Percentiles rank a stretch among this genome's conserved stretches.
Evolutionary conservation across 2,797 vertebrate genomes (phyloP).

Genomic region (Lutjanus campechanus): DNA sequence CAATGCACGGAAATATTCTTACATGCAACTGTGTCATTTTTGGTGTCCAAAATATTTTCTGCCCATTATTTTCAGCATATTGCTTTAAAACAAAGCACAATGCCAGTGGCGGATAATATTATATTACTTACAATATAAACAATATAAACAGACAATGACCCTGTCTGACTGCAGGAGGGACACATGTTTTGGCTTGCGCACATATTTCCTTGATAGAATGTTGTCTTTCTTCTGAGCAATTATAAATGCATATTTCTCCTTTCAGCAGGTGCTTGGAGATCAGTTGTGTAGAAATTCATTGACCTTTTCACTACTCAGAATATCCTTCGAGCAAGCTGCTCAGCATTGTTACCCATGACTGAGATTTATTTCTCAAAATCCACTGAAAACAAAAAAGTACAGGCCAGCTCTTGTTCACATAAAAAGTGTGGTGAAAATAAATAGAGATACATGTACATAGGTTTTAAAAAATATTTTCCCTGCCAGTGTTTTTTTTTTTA

Average conservation of each 20-base stretch:
- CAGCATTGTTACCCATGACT: background rate
- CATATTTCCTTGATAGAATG: background rate
- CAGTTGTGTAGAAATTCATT: background rate
- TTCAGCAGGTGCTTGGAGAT: background rate
- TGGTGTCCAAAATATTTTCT: background rate
- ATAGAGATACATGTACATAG: background rate
- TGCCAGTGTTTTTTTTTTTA: background rate
- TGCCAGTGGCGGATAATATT: background rate
- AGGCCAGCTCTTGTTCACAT: background rate
- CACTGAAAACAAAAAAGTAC: constrained; percentile 18
- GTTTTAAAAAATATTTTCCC: background rate
- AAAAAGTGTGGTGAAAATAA: background rate
- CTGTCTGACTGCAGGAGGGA: background rate
- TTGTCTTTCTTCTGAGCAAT: background rate
- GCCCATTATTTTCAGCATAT: background rate
- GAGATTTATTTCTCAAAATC: constrained; percentile 14
- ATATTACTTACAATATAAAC: background rate
- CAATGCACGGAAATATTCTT: background rate
- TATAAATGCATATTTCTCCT: constrained; percentile 4
- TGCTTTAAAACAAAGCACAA: background rate
- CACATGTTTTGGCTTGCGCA: background rate
- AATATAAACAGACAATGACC: background rate
- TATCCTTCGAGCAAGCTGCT: background rate
- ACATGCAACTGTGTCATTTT: constrained; percentile 15
- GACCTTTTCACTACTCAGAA: constrained; percentile 20